These are phyloP conservation scores for Serrognathus titanus DNA, from an alignment of 2,888 invertebrate genomes.

Conservation along the genomic window DNA sequence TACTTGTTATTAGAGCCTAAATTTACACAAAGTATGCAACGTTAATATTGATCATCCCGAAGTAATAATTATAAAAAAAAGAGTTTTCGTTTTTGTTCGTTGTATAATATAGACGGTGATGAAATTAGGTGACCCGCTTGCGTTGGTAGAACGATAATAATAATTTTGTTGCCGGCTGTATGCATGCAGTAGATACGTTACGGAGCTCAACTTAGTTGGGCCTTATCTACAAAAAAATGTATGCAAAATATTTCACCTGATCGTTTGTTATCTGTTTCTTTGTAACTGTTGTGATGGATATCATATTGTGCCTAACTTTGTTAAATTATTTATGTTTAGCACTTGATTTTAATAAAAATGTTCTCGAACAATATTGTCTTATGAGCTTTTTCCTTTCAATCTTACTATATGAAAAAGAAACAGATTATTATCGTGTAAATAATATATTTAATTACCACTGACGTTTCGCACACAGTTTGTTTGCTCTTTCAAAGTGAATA, in stretches of 20 bases:
- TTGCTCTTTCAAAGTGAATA: too few species aligned
- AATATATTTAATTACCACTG: too few species aligned
- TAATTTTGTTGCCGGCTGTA: constrained; percentile 1
- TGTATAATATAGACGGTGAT: not conserved
- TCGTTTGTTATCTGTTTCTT: constrained; percentile 18
- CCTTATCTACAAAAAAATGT: too few species aligned
- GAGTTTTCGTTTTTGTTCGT: not conserved
- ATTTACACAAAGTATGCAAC: constrained; percentile 12
- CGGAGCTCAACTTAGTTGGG: too few species aligned
- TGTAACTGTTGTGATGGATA: constrained; percentile 32
- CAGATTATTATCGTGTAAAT: too few species aligned
- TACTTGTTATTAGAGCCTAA: constrained; percentile 19
- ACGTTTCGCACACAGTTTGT: too few species aligned
- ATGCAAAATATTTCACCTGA: too few species aligned
- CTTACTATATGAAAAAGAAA: too few species aligned
- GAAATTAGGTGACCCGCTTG: not conserved
- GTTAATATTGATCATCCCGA: not conserved
- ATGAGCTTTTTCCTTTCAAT: not conserved
- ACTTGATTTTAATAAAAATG: constrained; percentile 32
- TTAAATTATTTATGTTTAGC: constrained; percentile 31
- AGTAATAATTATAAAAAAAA: not conserved
- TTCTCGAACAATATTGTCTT: constrained; percentile 9
- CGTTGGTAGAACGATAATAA: not conserved
- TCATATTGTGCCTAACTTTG: constrained; percentile 35
- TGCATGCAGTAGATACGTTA: not conserved